These are phyloP conservation scores for Nothocercus nigrocapillus DNA, from an alignment of 2,113 vertebrate genomes.

Conservation along the genomic window DNA sequence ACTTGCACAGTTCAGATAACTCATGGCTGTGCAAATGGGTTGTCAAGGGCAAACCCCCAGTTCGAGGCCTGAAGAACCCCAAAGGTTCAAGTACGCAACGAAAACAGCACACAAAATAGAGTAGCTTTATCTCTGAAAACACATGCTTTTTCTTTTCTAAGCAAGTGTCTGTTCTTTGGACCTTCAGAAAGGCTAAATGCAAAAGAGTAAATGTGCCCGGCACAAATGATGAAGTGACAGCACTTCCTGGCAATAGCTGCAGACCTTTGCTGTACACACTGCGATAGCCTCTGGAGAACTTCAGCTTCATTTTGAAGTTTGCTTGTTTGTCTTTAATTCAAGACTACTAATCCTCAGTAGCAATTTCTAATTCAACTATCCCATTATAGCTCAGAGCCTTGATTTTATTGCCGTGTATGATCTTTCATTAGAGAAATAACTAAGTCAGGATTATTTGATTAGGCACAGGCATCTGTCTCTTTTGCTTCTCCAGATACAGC, in stretches of 20 bases:
- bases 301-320: neutral
- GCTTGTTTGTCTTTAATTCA: neutral
- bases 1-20: neutral
- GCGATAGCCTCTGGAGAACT: neutral
- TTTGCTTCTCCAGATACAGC: neutral
- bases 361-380: neutral
- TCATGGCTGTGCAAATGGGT: accelerated
- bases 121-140: neutral
- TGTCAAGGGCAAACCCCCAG: neutral
- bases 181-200: neutral
- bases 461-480: neutral
- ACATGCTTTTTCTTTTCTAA: neutral
- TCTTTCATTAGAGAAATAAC: constrained; percentile 41
- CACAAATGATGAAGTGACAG: neutral
- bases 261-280: neutral
- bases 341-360: neutral
- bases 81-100: neutral
- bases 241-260: neutral
- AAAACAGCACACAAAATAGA: neutral
- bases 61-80: neutral
- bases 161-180: neutral
- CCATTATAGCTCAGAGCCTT: neutral
- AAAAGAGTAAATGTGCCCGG: neutral
- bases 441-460: constrained; percentile 10
- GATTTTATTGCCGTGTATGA: neutral